A percentile compares a stretch with the other conserved stretches of the same genome.
Conservation (phyloP, 2,888 invertebrate genomes). For the Synergus gifuensis region DNA sequence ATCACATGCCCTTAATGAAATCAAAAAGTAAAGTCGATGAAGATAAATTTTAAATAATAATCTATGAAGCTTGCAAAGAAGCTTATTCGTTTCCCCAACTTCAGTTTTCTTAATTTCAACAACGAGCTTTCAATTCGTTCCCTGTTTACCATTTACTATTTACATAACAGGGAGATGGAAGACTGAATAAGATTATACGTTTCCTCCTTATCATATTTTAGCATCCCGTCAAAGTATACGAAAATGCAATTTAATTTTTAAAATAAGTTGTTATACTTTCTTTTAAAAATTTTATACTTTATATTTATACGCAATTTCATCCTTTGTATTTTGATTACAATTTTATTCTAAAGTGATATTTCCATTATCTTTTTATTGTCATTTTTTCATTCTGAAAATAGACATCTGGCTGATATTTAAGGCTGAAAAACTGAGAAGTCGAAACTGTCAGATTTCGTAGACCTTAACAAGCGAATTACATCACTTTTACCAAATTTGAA, state of each 20-base stretch:
- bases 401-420: background rate
- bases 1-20: too few relatives aligned
- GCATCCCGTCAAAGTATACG: slow-evolving; percentile 42
- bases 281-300: background rate
- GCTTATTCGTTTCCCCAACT: too few relatives aligned
- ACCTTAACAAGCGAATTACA: slow-evolving; percentile 34
- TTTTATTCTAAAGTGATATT: background rate
- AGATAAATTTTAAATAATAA: too few relatives aligned
- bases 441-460: slow-evolving; percentile 32
- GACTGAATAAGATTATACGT: slow-evolving; percentile 21
- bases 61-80: too few relatives aligned
- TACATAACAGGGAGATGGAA: slow-evolving; percentile 41
- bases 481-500: slow-evolving; percentile 21
- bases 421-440: slow-evolving; percentile 4
- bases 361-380: background rate
- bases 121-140: slow-evolving; percentile 17
- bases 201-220: slow-evolving; percentile 44
- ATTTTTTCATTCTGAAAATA: background rate
- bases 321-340: too few relatives aligned
- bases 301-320: background rate
- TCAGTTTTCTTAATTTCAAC: background rate
- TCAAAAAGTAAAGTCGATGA: too few relatives aligned
- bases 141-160: slow-evolving; percentile 48
- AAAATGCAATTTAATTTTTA: background rate
- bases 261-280: background rate